Conservation (phyloP, 2,113 vertebrate genomes). For the Brachypodius melanocephalos region DNA sequence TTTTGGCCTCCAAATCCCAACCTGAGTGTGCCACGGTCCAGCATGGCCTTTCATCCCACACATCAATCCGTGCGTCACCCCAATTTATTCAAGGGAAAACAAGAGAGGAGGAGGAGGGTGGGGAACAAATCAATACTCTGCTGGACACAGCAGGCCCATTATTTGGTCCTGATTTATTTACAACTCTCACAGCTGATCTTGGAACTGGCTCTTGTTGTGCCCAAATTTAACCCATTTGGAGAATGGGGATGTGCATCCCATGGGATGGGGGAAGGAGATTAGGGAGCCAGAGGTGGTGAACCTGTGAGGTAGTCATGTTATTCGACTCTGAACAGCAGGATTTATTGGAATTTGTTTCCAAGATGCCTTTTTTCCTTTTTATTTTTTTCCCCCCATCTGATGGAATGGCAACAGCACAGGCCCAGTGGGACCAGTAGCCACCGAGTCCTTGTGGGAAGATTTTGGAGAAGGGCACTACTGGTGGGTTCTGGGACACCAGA, state of each 20-base stretch:
- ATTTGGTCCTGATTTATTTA: background rate
- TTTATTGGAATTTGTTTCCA: background rate
- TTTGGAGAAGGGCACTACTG: background rate
- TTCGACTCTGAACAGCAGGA: background rate
- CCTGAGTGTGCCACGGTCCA: background rate
- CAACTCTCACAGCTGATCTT: background rate
- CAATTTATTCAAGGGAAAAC: background rate
- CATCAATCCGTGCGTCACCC: accelerated
- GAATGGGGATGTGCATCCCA: background rate
- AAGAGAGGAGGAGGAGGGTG: background rate
- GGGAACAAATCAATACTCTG: background rate
- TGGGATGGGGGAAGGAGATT: background rate
- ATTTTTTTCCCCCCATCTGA: background rate
- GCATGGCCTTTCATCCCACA: accelerated
- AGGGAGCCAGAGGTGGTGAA: background rate
- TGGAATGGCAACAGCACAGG: background rate
- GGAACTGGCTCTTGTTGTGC: background rate
- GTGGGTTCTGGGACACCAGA: background rate
- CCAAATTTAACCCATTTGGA: background rate
- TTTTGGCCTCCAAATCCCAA: background rate
- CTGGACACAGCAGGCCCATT: background rate
- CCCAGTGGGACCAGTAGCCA: accelerated
- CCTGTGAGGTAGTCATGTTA: constrained; percentile 38
- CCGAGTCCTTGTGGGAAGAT: background rate
- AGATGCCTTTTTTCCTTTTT: background rate